Base-by-base conservation (phyloP, 2,797 vertebrate genomes). In the Lepilemur septentrionalis region DNA sequence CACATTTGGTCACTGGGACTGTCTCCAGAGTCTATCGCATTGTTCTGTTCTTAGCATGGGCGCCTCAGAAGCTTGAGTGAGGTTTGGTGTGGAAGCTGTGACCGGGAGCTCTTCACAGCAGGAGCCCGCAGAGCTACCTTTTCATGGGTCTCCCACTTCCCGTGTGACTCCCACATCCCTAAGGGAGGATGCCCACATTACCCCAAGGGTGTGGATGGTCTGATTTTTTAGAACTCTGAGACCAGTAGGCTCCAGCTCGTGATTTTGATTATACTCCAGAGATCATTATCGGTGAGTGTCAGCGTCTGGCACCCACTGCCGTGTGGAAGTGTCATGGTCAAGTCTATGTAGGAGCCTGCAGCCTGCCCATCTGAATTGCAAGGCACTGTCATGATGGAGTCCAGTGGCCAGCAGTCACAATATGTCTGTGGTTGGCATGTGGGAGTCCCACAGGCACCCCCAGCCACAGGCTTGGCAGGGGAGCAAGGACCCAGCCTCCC, bases 171-270 rank as follows among this genome's bases (percentile, higher is more conserved):
- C 15, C 17, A 0, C 2, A 1, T 70, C 70, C 43, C 69, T 11
- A 4, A 4, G 35, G 46, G 46, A 38, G 57, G 72, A 63, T 1
- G 67, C 25, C 55, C 3, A 0, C 4, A 25, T 30, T 32, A 25
- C n/a, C 18, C 25, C 4, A 6, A 25, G 18, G 72, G 7, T 25
- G 12, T 25, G 61, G 84, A 12, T n/a, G 78, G 38, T 89, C n/a
- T 75, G 84, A 57, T 61, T 28, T 69, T 69, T 76, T 52, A 67
- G 25, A 35, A 41, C 72, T 84, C 61, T 57, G 91, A 82, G 63
- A 59, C 73, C 1, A 7, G 15, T 18, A 67, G 41, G 50, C 70
- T 82, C 55, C 43, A 9, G 25, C 78, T 67, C 88, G 25, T 52
- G 92, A 84, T 69, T 80, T 67, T 52, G 61, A 81, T 69, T 52